Evolutionary conservation across 2,888 invertebrate species (phyloP), one percentile per base, ranked within the genome.

Genomic region (Lasioglossum leucozonium): DNA sequence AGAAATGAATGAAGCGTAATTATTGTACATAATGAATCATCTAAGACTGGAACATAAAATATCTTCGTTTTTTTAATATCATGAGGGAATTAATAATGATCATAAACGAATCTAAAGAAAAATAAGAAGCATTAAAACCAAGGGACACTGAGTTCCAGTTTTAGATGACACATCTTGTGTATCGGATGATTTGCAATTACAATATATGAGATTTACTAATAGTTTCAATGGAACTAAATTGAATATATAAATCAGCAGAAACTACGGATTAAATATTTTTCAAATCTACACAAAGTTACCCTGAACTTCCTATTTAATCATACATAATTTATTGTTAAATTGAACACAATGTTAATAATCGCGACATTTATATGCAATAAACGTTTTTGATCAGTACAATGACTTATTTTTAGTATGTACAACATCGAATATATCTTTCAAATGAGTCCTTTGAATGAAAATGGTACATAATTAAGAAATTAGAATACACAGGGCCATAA

Each of bases 351-450:
- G 18, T 26, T 51, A 26, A 69, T 69, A 69, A 51, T 47, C n/a
- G n/a, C n/a, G 47, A 77, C 26, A 22, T 55, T 73, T 22, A 40
- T 30, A 77, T 18, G 69, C 30, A 40, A 55, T 10, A 51, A 69
- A 22, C 51, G 71, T 47, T 34, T 51, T 37, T 10, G 22, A 26
- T 82, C 58, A 42, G 34, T 22, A 26, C 62, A 71, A 40, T 58
- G 71, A 71, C 81, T 76, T 76, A 76, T 16, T 51, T 81, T 37
- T 58, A 83, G 44, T 34, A 72, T 74, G 16, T 84, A 77, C 81
- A 77, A 71, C 37, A 72, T 40, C 44, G 22, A 74, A 34, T 65
- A 58, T 10, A 51, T 51, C 51, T 22, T 34, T 73, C 22, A 51
- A 47, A 18, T 67, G 6, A 47, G 18, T 18, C 8, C 18, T 30